phyloP scores from a whole-genome alignment of 2,888 invertebrate genomes.

The Chouioia cunea region DNA sequence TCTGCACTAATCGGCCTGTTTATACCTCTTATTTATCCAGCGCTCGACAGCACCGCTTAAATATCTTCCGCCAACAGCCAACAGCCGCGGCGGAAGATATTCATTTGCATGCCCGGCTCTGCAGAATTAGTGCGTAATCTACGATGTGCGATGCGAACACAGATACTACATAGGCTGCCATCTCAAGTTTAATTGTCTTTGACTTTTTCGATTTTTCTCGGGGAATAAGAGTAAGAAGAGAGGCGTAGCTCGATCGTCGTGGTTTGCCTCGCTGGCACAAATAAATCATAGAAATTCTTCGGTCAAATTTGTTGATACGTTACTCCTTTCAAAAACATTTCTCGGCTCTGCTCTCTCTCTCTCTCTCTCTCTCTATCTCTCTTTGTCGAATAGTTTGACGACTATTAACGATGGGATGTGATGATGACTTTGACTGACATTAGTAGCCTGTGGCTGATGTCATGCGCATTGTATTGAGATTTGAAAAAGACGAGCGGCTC shows the following conservation, averaged over 20 bases:
- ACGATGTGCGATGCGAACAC: slow-evolving; percentile 24
- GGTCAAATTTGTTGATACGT: too few species aligned
- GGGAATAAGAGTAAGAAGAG: slow-evolving; percentile 43
- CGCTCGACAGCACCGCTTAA: slow-evolving; percentile 50
- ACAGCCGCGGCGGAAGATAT: slow-evolving; percentile 50
- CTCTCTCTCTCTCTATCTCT: neutral
- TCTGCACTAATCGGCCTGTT: slow-evolving; percentile 51
- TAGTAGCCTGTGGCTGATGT: too few species aligned
- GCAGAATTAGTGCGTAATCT: slow-evolving; percentile 49
- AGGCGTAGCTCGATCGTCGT: slow-evolving; percentile 34
- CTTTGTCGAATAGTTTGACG: too few species aligned
- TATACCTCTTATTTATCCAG: slow-evolving; percentile 55
- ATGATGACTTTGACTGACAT: too few species aligned
- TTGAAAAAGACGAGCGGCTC: too few species aligned
- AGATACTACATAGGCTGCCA: too few species aligned
- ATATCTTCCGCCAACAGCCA: slow-evolving; percentile 46
- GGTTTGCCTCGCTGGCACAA: slow-evolving; percentile 2
- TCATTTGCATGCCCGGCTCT: slow-evolving; percentile 47
- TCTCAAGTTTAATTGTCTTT: slow-evolving; percentile 1
- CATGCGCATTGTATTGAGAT: too few species aligned
- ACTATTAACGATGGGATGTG: too few species aligned
- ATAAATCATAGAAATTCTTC: too few species aligned
- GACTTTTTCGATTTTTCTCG: slow-evolving; percentile 39
- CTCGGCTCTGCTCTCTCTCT: slow-evolving; percentile 8
- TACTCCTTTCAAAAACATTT: neutral